Evolutionary conservation across 1,140 invertebrate species (phyloP).

Genomic region (Platyura marginata): DNA sequence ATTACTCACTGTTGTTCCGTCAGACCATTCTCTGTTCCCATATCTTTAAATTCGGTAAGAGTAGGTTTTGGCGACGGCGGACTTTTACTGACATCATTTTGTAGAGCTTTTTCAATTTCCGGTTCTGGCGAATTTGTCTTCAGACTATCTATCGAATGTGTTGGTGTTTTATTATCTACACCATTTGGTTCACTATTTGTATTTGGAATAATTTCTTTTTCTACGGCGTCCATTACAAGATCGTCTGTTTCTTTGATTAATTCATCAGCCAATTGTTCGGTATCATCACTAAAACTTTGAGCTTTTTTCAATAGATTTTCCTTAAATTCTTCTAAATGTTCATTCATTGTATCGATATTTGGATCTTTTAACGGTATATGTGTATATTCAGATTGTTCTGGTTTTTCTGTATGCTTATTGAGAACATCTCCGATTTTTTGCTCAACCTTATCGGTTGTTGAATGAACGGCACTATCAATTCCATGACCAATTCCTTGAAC

Average conservation of each 20-base stretch:
- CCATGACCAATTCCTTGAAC: not conserved
- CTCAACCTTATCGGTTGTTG: not conserved
- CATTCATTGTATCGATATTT: not conserved
- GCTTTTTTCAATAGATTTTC: not conserved
- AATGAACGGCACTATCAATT: not conserved
- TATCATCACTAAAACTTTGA: not conserved
- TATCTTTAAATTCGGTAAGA: slow-evolving; percentile 13
- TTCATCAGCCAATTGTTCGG: not conserved
- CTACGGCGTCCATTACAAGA: not conserved
- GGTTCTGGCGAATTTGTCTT: slow-evolving; percentile 21
- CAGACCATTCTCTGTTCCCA: not conserved
- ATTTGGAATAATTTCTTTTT: not conserved
- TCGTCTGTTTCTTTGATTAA: slow-evolving; percentile 1
- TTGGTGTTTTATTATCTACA: not conserved
- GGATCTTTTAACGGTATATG: not conserved
- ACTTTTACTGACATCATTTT: slow-evolving; percentile 13
- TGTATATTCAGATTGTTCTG: not conserved
- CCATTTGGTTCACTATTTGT: not conserved
- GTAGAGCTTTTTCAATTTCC: slow-evolving; percentile 19
- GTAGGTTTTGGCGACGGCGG: slow-evolving; percentile 20
- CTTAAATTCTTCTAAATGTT: slow-evolving; percentile 1
- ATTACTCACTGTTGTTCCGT: no score
- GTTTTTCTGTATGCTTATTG: not conserved
- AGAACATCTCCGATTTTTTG: not conserved
- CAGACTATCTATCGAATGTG: slow-evolving; percentile 13